A percentile compares a stretch with the other conserved stretches of the same genome.
phyloP scores from a whole-genome alignment of 2,113 vertebrate genomes.

The Paracanthobrama guichenoti region DNA sequence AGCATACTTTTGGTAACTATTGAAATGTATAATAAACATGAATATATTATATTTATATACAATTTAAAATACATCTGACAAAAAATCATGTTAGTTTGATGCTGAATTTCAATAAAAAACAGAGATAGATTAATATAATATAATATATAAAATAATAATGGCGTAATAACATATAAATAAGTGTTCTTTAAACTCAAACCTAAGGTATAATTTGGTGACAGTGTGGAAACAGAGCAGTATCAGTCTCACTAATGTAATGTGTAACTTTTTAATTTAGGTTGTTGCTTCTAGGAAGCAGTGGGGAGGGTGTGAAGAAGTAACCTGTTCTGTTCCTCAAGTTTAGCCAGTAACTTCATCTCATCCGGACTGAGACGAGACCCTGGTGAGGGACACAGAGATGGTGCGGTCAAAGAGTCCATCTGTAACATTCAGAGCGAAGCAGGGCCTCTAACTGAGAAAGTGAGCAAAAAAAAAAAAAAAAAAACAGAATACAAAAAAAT shows the following conservation, averaged over 20 bases:
- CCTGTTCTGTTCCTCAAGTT: conserved; percentile 52
- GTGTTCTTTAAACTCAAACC: neutral
- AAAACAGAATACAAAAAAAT: neutral
- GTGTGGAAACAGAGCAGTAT: neutral
- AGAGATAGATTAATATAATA: too few relatives aligned
- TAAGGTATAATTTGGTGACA: neutral
- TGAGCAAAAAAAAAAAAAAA: neutral
- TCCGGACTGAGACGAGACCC: conserved; percentile 26
- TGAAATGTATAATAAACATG: too few relatives aligned
- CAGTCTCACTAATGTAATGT: neutral
- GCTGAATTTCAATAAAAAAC: too few relatives aligned
- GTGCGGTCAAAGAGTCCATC: conserved; percentile 30
- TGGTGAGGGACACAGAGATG: neutral
- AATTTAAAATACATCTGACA: too few relatives aligned
- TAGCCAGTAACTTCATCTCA: conserved; percentile 41
- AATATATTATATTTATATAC: too few relatives aligned
- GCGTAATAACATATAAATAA: neutral
- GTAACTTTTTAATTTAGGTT: neutral
- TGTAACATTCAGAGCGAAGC: neutral
- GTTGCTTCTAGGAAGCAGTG: neutral
- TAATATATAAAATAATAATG: too few relatives aligned
- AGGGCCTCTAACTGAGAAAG: neutral
- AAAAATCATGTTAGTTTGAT: too few relatives aligned
- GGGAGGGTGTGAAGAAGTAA: neutral
- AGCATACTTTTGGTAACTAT: too few relatives aligned